A percentile compares a stretch with the other conserved stretches of the same genome.
phyloP scores from a whole-genome alignment of 2,888 invertebrate genomes.

The Athetis lepigone region DNA sequence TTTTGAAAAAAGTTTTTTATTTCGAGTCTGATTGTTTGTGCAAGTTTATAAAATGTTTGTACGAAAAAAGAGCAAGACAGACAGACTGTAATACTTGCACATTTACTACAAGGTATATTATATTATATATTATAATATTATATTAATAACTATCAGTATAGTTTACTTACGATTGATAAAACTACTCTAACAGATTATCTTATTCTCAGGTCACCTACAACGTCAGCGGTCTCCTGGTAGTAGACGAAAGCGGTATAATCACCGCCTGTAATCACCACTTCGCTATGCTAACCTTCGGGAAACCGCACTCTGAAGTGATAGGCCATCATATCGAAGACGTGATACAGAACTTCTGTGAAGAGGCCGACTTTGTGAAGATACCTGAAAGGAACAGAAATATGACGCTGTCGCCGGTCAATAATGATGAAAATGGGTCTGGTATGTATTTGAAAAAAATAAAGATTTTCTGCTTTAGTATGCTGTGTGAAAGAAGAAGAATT shows the following conservation, averaged over 20 bases:
- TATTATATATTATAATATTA: too few relatives aligned
- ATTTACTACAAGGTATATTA: too few relatives aligned
- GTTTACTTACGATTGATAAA: too few relatives aligned
- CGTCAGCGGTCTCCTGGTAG: conserved; percentile 92
- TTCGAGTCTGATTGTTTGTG: too few relatives aligned
- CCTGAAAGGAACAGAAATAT: conserved; percentile 86
- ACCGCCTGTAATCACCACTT: conserved; percentile 93
- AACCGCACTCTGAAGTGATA: conserved; percentile 90
- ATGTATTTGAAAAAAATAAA: conserved; percentile 16
- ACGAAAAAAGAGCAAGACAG: too few relatives aligned
- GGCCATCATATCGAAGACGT: conserved; percentile 90
- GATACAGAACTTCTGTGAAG: conserved; percentile 92
- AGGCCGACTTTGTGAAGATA: conserved; percentile 86
- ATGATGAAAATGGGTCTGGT: conserved; percentile 87
- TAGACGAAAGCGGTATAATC: conserved; percentile 91
- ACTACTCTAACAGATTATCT: neutral
- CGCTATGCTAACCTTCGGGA: conserved; percentile 92
- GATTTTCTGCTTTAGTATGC: too few relatives aligned
- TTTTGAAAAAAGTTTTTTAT: too few relatives aligned
- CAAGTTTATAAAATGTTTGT: too few relatives aligned
- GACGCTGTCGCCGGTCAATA: conserved; percentile 90
- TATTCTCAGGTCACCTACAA: conserved; percentile 89
- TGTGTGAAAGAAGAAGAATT: too few relatives aligned
- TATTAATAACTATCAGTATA: too few relatives aligned
- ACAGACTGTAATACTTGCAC: too few relatives aligned